These are phyloP conservation scores for Holothuria scabra DNA, from an alignment of 53 echinoderm and acorn worm genomes.

Conservation along the genomic window DNA sequence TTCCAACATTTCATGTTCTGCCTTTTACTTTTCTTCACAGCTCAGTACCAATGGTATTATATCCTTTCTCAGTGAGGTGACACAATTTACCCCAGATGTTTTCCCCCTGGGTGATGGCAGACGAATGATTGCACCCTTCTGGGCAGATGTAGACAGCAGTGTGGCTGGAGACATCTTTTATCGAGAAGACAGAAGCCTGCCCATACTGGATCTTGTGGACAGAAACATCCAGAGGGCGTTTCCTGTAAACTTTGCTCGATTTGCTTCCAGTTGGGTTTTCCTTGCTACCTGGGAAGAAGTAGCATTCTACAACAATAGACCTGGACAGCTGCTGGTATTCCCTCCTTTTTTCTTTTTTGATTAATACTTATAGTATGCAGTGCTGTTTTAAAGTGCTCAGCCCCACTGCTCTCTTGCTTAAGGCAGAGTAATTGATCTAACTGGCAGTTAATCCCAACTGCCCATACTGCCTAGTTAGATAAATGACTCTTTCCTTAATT, in stretches of 20 bases:
- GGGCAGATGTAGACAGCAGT: conserved; percentile 86
- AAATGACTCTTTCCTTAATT: neutral
- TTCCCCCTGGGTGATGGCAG: conserved; percentile 82
- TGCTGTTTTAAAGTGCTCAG: no score
- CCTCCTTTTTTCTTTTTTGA: no score
- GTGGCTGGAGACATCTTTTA: conserved; percentile 65
- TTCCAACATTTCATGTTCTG: neutral
- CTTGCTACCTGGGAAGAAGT: conserved; percentile 82
- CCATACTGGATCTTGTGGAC: conserved; percentile 52
- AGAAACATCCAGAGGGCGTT: conserved; percentile 61
- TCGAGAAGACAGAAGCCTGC: conserved; percentile 55
- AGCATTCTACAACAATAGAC: conserved; percentile 70
- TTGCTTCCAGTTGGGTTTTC: conserved; percentile 66
- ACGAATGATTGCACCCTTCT: conserved; percentile 84
- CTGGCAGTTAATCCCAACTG: no score
- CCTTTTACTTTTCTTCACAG: conserved; percentile 35
- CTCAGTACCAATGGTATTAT: conserved; percentile 91
- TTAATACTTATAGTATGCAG: no score
- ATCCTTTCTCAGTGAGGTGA: conserved; percentile 79
- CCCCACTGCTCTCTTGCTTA: no score
- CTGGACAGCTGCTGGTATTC: conserved; percentile 14
- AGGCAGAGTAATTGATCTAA: no score
- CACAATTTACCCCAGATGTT: conserved; percentile 76
- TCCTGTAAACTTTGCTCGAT: conserved; percentile 57
- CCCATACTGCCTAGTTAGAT: no score